phyloP scores from a whole-genome alignment of 2,888 invertebrate species.

The Anthrax anthrax region DNA sequence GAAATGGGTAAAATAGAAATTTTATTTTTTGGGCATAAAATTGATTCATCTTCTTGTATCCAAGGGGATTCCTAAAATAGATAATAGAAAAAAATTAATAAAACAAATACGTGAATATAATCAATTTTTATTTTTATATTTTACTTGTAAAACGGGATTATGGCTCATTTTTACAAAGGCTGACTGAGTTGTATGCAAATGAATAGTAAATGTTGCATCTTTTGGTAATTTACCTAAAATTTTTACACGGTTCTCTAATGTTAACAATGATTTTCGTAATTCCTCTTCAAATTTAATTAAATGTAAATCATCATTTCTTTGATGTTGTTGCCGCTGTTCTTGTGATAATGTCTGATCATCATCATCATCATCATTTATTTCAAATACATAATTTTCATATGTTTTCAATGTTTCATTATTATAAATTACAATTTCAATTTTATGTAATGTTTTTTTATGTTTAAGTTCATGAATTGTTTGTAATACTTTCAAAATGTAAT shows the following conservation, averaged over 20 bases:
- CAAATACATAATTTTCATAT: constrained; percentile 15
- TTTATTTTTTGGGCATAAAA: too few relatives aligned
- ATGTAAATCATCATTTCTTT: constrained; percentile 18
- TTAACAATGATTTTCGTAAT: constrained; percentile 21
- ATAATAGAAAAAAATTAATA: too few relatives aligned
- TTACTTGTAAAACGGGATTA: constrained; percentile 22
- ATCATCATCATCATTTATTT: constrained; percentile 11
- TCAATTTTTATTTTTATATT: too few relatives aligned
- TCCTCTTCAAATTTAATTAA: constrained; percentile 27
- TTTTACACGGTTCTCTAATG: constrained; percentile 23
- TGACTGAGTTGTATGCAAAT: constrained; percentile 25
- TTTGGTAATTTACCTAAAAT: constrained; percentile 19
- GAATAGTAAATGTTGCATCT: constrained; percentile 22
- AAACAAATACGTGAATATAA: too few relatives aligned
- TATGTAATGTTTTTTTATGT: constrained; percentile 15
- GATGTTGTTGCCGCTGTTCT: too few relatives aligned
- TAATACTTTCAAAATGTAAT: constrained; percentile 23
- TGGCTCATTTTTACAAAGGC: constrained; percentile 23
- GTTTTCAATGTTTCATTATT: constrained; percentile 13
- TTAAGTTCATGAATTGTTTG: constrained; percentile 20
- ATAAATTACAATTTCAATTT: constrained; percentile 23
- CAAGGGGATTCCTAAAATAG: too few relatives aligned
- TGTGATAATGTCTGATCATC: neutral
- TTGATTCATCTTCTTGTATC: too few relatives aligned
- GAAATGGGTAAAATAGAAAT: too few relatives aligned